Evolutionary conservation across 1,140 invertebrate species (phyloP).

Genomic region (Asbolus verrucosus): DNA sequence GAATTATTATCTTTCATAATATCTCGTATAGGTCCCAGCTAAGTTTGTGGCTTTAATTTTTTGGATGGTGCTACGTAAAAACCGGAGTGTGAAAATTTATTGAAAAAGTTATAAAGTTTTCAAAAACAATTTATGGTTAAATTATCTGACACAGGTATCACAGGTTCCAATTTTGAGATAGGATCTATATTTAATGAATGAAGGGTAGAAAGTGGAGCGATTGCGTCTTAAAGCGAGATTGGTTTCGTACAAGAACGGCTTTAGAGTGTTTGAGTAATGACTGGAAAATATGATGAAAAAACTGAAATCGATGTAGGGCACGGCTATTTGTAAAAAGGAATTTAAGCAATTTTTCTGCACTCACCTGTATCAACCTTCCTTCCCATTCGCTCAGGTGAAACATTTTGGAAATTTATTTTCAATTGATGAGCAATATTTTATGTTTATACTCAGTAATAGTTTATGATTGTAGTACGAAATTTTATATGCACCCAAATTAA

Average conservation of each 20-base stretch:
- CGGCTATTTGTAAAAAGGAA: too few species aligned
- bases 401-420: too few species aligned
- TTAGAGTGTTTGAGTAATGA: constrained; percentile 34
- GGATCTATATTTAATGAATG: constrained; percentile 60
- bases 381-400: too few species aligned
- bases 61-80: not conserved
- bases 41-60: not conserved
- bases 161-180: constrained; percentile 51
- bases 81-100: not conserved
- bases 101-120: not conserved
- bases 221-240: constrained; percentile 41
- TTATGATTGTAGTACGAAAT: too few species aligned
- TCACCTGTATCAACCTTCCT: too few species aligned
- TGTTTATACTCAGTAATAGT: too few species aligned
- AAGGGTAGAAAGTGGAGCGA: constrained; percentile 18
- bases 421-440: too few species aligned
- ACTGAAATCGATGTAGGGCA: constrained; percentile 10
- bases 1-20: too few species aligned
- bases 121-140: not conserved
- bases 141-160: not conserved
- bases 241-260: constrained; percentile 24
- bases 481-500: too few species aligned
- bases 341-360: too few species aligned
- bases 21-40: too few species aligned
- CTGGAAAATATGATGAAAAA: constrained; percentile 37